Percentiles rank a stretch among this genome's conserved stretches.
Evolutionary conservation across 2,888 invertebrate genomes (phyloP).

Genomic region (Drosophila trichaetosa): DNA sequence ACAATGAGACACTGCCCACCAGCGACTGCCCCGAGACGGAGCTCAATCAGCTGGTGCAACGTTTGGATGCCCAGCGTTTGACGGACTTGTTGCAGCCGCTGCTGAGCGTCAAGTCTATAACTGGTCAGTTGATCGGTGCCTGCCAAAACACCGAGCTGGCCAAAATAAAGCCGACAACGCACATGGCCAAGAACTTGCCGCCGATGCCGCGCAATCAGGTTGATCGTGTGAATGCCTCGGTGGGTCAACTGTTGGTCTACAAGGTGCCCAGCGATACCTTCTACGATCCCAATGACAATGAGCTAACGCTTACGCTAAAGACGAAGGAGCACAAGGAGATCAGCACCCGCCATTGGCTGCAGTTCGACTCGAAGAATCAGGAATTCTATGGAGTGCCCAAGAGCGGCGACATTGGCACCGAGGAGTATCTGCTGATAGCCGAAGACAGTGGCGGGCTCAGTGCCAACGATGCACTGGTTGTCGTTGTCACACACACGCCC

Average conservation of each 20-base stretch:
- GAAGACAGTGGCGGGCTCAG: conserved; percentile 90
- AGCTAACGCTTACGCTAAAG: conserved; percentile 90
- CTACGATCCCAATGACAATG: conserved; percentile 94
- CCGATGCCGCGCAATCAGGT: conserved; percentile 94
- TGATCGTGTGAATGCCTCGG: conserved; percentile 92
- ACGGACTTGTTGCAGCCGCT: conserved; percentile 88
- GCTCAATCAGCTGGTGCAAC: conserved; percentile 88
- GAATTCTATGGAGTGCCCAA: conserved; percentile 95
- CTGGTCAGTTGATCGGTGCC: conserved; percentile 88
- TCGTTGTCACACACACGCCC: conserved; percentile 88
- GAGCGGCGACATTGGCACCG: conserved; percentile 89
- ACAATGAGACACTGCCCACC: conserved; percentile 93
- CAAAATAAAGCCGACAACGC: conserved; percentile 86
- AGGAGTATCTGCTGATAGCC: conserved; percentile 92
- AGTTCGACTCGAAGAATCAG: conserved; percentile 94
- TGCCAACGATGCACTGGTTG: conserved; percentile 92
- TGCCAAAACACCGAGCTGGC: conserved; percentile 87
- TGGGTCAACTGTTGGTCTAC: conserved; percentile 92
- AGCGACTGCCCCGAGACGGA: conserved; percentile 90
- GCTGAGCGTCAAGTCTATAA: conserved; percentile 88
- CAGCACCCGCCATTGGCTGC: conserved; percentile 91
- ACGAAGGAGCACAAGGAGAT: conserved; percentile 90
- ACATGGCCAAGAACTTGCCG: conserved; percentile 88
- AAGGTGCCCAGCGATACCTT: conserved; percentile 95
- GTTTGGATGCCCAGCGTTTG: conserved; percentile 86